Evolutionary conservation across 2,797 vertebrate genomes (phyloP), one percentile per base, ranked within the genome.

Genomic region (Setipinna tenuifilis): DNA sequence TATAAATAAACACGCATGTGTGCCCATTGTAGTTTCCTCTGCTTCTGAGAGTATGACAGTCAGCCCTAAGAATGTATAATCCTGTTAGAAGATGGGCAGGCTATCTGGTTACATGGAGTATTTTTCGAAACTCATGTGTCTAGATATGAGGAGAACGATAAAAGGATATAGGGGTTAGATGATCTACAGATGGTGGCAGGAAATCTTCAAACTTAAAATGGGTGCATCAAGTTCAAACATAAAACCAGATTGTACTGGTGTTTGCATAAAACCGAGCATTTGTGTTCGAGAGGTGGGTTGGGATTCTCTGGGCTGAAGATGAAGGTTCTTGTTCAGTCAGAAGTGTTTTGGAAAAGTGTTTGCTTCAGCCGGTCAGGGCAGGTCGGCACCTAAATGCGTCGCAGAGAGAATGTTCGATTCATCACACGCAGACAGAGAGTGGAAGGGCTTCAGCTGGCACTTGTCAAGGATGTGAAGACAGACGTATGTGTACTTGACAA

Each of bases 241-340:
- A 65, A 28, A 23, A 65, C 25, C 3, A 10, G 61, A 65, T 25
- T 12, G 61, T 65, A 65, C 2, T 14, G 6, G 23, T 65, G 61
- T 28, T 65, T 65, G 25, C 61, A 65, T n/a, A 28, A 11, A 65
- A 88, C 88, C 83, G 85, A 85, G 81, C 87, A 84, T 87, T 89
- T 89, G 88, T 86, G 62, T 82, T 80, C 80, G 85, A 57, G 85
- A 16, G 85, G 92, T 92, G 61, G 61, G 23, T 11, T 28, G 10
- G 23, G 61, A 65, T n/a, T 23, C 59, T 23, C 4, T 0, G 21
- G 21, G 3, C 21, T 10, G 23, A 65, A 25, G 61, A 65, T 25
- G 23, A 25, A 65, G 23, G 61, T 25, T 65, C 61, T 65, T 12
- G n/a, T 21, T 28, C 61, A 65, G 65, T 35, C 65, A 71, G 12